Percentiles rank a stretch among this genome's conserved stretches.
Conservation (phyloP, 1,140 invertebrate genomes). For the Drosophila insularis region DNA sequence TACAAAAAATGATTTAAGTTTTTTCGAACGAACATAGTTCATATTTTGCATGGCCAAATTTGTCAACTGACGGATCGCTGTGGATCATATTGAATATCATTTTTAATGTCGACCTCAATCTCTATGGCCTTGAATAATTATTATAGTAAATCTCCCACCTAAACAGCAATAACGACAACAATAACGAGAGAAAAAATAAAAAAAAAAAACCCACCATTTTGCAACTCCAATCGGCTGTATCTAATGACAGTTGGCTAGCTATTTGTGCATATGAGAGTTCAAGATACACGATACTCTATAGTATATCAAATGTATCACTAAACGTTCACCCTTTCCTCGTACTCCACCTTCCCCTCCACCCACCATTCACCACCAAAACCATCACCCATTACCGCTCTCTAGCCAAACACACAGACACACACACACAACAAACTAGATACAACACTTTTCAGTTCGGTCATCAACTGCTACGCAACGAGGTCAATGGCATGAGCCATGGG, state of each 20-base stretch:
- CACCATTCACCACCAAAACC: not conserved
- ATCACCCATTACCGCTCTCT: not conserved
- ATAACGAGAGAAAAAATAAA: not conserved
- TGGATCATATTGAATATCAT: not conserved
- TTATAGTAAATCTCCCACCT: conserved; percentile 1
- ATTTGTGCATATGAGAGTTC: not conserved
- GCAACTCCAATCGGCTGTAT: conserved; percentile 22
- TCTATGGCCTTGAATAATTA: conserved; percentile 2
- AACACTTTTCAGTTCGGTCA: conserved; percentile 10
- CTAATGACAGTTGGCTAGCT: conserved; percentile 38
- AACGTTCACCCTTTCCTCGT: not conserved
- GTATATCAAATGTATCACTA: conserved; percentile 4
- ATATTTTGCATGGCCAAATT: not conserved
- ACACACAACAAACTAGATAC: not conserved
- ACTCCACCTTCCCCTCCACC: not conserved
- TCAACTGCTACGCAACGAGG: conserved; percentile 54
- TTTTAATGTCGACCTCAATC: conserved; percentile 6
- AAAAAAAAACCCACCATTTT: conserved; percentile 10
- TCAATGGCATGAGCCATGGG: conserved; percentile 52
- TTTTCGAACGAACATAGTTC: not conserved
- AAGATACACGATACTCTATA: not conserved
- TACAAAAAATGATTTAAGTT: too few species aligned
- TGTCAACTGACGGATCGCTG: not conserved
- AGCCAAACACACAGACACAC: not conserved
- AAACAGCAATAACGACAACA: not conserved